Base-by-base conservation (phyloP, 2,888 invertebrate species). In the Sesia apiformis region DNA sequence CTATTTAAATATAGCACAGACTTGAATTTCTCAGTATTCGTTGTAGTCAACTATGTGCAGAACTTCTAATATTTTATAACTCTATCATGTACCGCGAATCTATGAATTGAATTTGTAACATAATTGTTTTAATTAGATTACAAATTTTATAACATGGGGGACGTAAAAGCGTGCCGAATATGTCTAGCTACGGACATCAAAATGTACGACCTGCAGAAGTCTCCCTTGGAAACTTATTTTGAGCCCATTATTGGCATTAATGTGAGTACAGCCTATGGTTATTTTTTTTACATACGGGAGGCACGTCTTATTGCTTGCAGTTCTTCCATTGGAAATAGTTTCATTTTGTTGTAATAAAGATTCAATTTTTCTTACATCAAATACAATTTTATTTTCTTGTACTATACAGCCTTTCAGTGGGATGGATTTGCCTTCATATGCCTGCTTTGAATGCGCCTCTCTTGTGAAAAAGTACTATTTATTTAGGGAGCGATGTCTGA, bases 31-130 rank as follows among this genome's bases (percentile, higher is more conserved):
- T 5, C 39, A 23, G 50, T 50, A 38, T 38, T 38, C 3, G 38
- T 38, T 50, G 8, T 50, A 38, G n/a, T 50, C 38, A 4, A 38
- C 50, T 39, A 6, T 50, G 23, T n/a, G 52, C 57, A 78, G 81
- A 68, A 79, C 74, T 75, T 85, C 84, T 85, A 84, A 70, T 73
- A 78, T 76, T 84, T 84, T 81, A 69, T 84, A 84, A 70, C 70
- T 84, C 80, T 77, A 80, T 76, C 65, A 54, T 63, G 55, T 61
- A 60, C 72, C 77, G 78, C 77, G 74, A 81, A 78, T 63, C 56
- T 76, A 75, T 70, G 69, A 78, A 76, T 63, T 63, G 62, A 55
- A 59, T 65, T 65, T 64, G 60, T 54, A 50, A 4, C 4, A 4
- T 5, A 39, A 53, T 53, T 56, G 52, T 57, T 54, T 46, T 38